Conservation (phyloP, 1,140 invertebrate genomes). For the Aporrectodea caliginosa region DNA sequence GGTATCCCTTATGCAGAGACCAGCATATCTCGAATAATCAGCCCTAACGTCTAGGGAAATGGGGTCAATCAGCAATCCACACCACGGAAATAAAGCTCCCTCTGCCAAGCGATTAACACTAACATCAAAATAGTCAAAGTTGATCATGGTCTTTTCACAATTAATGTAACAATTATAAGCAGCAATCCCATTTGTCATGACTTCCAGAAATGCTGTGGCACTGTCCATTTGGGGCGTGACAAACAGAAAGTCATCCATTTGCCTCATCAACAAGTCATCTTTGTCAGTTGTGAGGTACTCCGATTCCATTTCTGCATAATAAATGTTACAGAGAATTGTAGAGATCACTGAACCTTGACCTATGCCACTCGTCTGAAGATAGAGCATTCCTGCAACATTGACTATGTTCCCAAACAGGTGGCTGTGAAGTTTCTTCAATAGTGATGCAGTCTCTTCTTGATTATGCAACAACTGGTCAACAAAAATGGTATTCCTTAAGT, state of each 20-base stretch:
- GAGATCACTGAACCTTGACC: constrained; percentile 26
- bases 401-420: constrained; percentile 27
- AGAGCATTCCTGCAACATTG: constrained; percentile 2
- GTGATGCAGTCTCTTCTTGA: background rate
- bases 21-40: constrained; percentile 11
- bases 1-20: background rate
- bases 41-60: constrained; percentile 5
- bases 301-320: constrained; percentile 26
- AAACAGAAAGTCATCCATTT: constrained; percentile 14
- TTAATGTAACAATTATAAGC: constrained; percentile 6
- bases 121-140: background rate
- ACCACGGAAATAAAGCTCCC: constrained; percentile 18
- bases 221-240: background rate
- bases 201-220: constrained; percentile 7
- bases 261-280: constrained; percentile 20
- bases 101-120: background rate
- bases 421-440: constrained; percentile 17
- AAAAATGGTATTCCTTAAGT: constrained; percentile 3
- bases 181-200: constrained; percentile 5
- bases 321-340: constrained; percentile 24
- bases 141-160: constrained; percentile 6
- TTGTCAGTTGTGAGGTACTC: background rate
- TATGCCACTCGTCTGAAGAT: constrained; percentile 23
- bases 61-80: constrained; percentile 26
- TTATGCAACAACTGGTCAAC: background rate